Conservation (phyloP, 2,113 vertebrate genomes). For the Echinops telfairi region DNA sequence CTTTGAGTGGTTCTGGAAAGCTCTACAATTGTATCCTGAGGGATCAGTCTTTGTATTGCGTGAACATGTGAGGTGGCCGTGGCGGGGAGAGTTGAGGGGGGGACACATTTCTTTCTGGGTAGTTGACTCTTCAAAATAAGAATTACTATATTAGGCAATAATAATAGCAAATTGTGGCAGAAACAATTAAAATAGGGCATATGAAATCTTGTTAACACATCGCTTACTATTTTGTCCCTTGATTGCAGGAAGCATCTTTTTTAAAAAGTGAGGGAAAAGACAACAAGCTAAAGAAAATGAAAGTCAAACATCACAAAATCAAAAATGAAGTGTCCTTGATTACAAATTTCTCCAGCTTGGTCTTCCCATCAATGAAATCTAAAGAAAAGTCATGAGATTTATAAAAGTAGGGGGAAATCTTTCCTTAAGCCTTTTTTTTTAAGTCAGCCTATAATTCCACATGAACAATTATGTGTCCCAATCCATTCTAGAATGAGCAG, state of each 20-base stretch:
- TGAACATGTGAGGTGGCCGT: too few relatives aligned
- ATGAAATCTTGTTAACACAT: neutral
- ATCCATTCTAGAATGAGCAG: neutral
- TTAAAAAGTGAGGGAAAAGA: neutral
- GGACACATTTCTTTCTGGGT: neutral
- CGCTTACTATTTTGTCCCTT: neutral
- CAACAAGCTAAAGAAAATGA: neutral
- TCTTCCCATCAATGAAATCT: conserved; percentile 6
- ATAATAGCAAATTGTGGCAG: neutral
- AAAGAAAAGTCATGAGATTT: neutral
- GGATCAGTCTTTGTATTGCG: neutral
- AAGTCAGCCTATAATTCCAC: neutral
- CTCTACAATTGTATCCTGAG: neutral
- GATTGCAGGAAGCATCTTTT: neutral
- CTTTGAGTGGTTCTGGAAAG: neutral
- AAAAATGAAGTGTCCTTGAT: neutral
- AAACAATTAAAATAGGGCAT: neutral
- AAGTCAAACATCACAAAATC: neutral
- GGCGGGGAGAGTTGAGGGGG: too few relatives aligned
- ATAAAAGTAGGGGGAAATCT: neutral
- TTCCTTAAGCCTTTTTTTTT: neutral
- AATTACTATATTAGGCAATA: neutral
- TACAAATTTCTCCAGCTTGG: neutral
- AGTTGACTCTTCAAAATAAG: neutral
- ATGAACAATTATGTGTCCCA: neutral